Conservation (phyloP, 2,113 vertebrate species). For the Tenebrosternarchus preto region DNA sequence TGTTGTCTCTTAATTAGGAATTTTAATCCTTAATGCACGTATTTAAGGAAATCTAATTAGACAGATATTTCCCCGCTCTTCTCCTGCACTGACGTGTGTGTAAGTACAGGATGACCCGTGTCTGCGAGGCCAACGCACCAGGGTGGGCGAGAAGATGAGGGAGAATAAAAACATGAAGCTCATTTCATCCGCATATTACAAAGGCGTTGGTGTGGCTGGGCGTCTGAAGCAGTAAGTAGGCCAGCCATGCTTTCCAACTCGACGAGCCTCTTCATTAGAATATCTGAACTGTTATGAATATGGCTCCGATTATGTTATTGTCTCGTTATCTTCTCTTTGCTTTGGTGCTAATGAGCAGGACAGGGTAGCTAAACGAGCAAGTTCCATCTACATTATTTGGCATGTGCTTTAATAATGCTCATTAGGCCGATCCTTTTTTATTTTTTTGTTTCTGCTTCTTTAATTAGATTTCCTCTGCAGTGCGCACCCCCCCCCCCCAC, state of each 20-base stretch:
- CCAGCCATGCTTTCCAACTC: slow-evolving; percentile 53
- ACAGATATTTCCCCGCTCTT: slow-evolving; percentile 79
- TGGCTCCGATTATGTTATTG: slow-evolving; percentile 65
- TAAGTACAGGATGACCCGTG: slow-evolving; percentile 69
- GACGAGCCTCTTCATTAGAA: slow-evolving; percentile 65
- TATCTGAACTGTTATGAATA: slow-evolving; percentile 66
- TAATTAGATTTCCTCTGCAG: slow-evolving; percentile 68
- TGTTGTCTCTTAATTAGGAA: slow-evolving; percentile 94
- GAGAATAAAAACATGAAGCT: slow-evolving; percentile 58
- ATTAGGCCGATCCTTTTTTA: slow-evolving; percentile 67
- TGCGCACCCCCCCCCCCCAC: slow-evolving; percentile 17
- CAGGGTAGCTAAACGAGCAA: slow-evolving; percentile 67
- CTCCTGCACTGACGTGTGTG: slow-evolving; percentile 73
- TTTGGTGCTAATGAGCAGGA: slow-evolving; percentile 71
- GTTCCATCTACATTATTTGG: slow-evolving; percentile 71
- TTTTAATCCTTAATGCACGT: slow-evolving; percentile 84
- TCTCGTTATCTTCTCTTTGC: slow-evolving; percentile 73
- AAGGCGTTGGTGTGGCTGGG: slow-evolving; percentile 61
- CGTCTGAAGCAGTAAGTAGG: slow-evolving; percentile 60
- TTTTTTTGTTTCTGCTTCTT: slow-evolving; percentile 64
- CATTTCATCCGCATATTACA: slow-evolving; percentile 70
- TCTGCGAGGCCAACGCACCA: slow-evolving; percentile 50
- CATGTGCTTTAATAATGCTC: slow-evolving; percentile 71
- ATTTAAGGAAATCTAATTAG: slow-evolving; percentile 91
- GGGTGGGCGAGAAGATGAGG: slow-evolving; percentile 38